Evolutionary conservation across 2,888 invertebrate genomes (phyloP), one percentile per base, ranked within the genome.

Genomic region (Cataglyphis livida): DNA sequence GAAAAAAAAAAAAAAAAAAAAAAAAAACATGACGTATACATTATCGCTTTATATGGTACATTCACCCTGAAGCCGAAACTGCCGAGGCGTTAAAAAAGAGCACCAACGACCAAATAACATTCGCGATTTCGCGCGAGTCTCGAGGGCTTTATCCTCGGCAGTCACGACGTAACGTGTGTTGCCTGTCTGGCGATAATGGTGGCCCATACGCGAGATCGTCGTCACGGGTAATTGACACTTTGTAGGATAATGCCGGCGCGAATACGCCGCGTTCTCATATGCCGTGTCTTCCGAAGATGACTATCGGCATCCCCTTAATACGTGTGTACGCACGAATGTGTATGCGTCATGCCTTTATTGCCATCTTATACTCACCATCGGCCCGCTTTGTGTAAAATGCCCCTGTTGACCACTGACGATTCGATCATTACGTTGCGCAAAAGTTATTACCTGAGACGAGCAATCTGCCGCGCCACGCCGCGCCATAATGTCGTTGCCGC

Each of bases 161-260:
- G 76, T 79, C 84, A 70, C 61, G 57, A 71, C 25, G 84, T 59
- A 85, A 87, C 83, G 85, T n/a, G n/a, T 85, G 82, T 82, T 75
- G 85, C 62, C 54, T 35, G 35, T 35, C 85, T 70, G 25, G 54
- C 62, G 82, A 76, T 84, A 89, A 85, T 84, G 87, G 44, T 74
- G 85, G 87, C 51, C 82, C 84, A 54, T 83, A 64, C 71, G 82
- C 71, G 85, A 82, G 83, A 87, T 82, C 89, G 87, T 81, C 86
- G 85, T 83, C 88, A 84, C 76, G 87, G 84, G 75, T 90, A 90
- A 90, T 90, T 87, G 90, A 89, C 89, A 85, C 88, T 90, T 90
- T 89, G 89, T 85, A 87, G 82, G 87, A 88, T 90, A 90, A 90
- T 90, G 81, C 66, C 81, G 25, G 68, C 51, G 65, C 32, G 65